Base-by-base conservation (phyloP, 1,140 invertebrate genomes). In the Gyrodactylus bullatarudis region DNA sequence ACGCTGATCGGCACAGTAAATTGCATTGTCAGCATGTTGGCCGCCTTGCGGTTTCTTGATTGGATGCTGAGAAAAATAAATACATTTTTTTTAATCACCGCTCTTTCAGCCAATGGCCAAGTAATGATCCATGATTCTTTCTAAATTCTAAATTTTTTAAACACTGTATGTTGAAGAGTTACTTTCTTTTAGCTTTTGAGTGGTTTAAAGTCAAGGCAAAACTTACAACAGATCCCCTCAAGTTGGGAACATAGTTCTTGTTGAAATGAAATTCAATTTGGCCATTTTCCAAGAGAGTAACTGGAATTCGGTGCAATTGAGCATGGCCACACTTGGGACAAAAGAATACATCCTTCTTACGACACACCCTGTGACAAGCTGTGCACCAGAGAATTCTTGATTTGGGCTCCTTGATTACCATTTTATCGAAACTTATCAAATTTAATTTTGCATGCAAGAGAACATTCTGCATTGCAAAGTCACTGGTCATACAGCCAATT, bases 401-500 rank as follows among this genome's bases (percentile, higher is more conserved):
- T 2, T 2, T 71, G 8, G 70, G 70, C 23, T 71, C 70, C n/a
- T 26, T 71, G 24, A 71, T 71, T 16, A 71, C 23, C 70, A 71
- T 71, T 26, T 24, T 24, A 26, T 71, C 24, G 16, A 71, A 21
- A 16, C 21, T 23, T 24, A 71, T 1, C 8, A 71, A 23, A 1
- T 21, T 71, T 2, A 71, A 23, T 1, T 71, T 71, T 20, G 24
- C 24, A 23, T 71, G 21, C 23, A 71, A 71, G 8, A 71, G 70
- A 16, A 71, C 70, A 71, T 71, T 71, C 24, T 71, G 70, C 70
- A 71, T 71, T 1, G 70, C 70, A 71, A 23, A 71, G 24, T 71
- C 70, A 1, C 21, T 25, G 20, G 70, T 71, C 70, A 71, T 23
- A 23, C 70, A 71, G 24, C 70, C 70, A 24, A 71, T 16, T 16